phyloP scores from a whole-genome alignment of 2,113 vertebrate genomes.

The Holacanthus passer region DNA sequence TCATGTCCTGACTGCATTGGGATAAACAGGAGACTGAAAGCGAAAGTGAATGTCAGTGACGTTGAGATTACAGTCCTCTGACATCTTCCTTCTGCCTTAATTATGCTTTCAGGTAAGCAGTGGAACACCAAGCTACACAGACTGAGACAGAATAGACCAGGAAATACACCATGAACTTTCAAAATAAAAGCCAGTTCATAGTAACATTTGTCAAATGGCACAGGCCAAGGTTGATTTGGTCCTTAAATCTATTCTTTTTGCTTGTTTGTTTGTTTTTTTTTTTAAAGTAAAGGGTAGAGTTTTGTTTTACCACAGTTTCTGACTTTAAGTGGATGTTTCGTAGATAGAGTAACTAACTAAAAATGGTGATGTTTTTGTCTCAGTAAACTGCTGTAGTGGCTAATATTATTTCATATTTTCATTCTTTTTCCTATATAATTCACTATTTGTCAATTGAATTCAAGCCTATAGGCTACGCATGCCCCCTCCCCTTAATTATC shows the following conservation, averaged over 20 bases:
- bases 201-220: not conserved
- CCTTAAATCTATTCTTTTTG: not conserved
- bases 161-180: not conserved
- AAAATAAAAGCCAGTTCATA: conserved; percentile 27
- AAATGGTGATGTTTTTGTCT: not conserved
- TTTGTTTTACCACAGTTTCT: not conserved
- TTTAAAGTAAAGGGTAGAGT: no score
- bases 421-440: not conserved
- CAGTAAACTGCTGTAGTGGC: not conserved
- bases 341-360: no score
- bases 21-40: conserved; percentile 6
- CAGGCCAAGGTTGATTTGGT: not conserved
- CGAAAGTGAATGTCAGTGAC: conserved; percentile 19
- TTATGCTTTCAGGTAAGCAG: not conserved
- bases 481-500: no score
- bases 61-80: not conserved
- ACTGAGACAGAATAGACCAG: not conserved
- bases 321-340: no score
- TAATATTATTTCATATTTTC: not conserved
- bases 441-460: not conserved
- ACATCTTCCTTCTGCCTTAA: not conserved
- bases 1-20: not conserved
- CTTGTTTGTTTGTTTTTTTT: no score
- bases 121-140: not conserved
- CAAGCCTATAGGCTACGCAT: not conserved